phyloP scores from a whole-genome alignment of 2,888 invertebrate genomes.

The Nemurella pictetii region DNA sequence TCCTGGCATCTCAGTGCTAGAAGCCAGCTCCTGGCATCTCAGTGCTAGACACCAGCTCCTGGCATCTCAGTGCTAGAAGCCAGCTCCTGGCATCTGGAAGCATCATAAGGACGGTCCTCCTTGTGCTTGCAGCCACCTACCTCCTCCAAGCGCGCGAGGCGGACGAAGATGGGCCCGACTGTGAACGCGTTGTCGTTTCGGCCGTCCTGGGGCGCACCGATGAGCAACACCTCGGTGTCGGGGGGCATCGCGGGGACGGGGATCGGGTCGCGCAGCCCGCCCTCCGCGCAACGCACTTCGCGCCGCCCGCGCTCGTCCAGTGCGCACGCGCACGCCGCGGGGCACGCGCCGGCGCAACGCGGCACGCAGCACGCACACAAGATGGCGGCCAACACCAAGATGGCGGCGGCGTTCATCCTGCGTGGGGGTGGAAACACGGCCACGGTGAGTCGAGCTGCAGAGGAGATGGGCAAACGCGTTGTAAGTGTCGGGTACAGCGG shows the following conservation, averaged over 20 bases:
- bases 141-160: conserved; percentile 63
- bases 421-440: not conserved
- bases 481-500: too few relatives aligned
- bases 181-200: conserved; percentile 65
- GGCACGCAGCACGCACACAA: conserved; percentile 48
- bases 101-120: too few relatives aligned
- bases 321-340: conserved; percentile 64
- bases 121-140: too few relatives aligned
- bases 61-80: too few relatives aligned
- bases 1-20: too few relatives aligned
- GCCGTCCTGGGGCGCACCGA: conserved; percentile 65
- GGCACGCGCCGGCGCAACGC: conserved; percentile 60
- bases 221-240: conserved; percentile 62
- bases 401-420: not conserved
- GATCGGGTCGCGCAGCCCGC: conserved; percentile 65
- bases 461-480: too few relatives aligned
- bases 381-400: conserved; percentile 51
- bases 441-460: too few relatives aligned
- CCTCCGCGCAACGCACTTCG: conserved; percentile 52
- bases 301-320: conserved; percentile 62
- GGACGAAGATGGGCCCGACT: conserved; percentile 70
- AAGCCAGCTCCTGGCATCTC: too few relatives aligned
- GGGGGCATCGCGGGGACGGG: conserved; percentile 67
- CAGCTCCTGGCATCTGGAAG: too few relatives aligned
- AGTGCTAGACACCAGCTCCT: too few relatives aligned